These are phyloP conservation scores for Didymodactylos carnosus DNA, from an alignment of 2,888 invertebrate species.

Conservation along the genomic window DNA sequence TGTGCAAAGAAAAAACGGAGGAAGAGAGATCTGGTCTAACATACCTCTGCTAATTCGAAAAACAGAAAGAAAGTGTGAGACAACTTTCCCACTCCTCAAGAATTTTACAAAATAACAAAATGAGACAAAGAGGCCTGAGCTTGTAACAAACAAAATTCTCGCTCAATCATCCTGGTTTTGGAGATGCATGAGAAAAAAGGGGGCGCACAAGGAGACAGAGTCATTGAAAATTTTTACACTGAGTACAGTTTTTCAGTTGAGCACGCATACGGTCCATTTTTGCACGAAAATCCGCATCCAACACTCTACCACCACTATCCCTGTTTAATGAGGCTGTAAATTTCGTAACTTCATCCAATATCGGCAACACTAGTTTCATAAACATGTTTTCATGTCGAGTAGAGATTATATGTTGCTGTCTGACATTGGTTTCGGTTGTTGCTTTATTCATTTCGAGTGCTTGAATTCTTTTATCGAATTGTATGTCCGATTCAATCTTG, in stretches of 20 bases:
- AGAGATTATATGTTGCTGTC: too few species aligned
- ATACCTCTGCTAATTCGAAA: neutral
- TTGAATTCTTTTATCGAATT: too few species aligned
- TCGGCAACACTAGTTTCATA: neutral
- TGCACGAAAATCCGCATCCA: neutral
- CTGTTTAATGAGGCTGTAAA: fast-evolving
- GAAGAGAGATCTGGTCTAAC: neutral
- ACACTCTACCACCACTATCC: neutral
- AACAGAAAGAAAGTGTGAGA: neutral
- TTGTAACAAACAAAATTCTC: neutral
- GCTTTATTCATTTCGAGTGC: too few species aligned
- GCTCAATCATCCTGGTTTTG: fast-evolving
- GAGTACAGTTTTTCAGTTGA: neutral
- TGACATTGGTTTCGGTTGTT: too few species aligned
- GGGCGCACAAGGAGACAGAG: neutral
- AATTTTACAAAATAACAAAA: neutral
- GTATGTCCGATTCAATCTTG: too few species aligned
- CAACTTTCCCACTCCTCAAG: neutral
- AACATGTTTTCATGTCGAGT: neutral
- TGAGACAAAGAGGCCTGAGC: neutral
- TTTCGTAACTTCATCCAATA: neutral
- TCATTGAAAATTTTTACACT: neutral
- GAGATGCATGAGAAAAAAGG: neutral
- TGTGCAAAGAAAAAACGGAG: neutral
- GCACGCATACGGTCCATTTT: neutral